Conservation (phyloP, 2,797 vertebrate genomes). For the Lagorchestes hirsutus region DNA sequence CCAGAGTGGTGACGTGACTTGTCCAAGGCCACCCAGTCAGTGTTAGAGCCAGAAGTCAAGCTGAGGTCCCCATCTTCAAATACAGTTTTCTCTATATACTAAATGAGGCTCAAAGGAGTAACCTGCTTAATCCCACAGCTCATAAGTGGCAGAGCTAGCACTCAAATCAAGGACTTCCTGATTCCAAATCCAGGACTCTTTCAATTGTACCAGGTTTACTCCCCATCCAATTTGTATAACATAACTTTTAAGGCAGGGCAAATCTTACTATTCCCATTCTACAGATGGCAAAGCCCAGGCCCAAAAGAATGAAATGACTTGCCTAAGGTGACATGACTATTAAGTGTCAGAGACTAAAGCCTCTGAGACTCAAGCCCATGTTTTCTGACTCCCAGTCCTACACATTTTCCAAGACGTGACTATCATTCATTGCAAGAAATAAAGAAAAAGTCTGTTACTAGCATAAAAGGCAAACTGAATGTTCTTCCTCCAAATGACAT, state of each 20-base stretch:
- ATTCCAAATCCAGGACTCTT: neutral
- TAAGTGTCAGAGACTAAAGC: neutral
- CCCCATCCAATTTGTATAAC: neutral
- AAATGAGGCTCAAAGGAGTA: neutral
- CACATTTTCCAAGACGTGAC: too few species aligned
- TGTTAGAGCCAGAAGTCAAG: neutral
- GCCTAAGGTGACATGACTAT: neutral
- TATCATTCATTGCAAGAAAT: neutral
- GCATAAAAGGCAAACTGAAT: neutral
- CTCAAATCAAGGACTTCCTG: neutral
- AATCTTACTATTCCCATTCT: neutral
- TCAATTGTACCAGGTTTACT: neutral
- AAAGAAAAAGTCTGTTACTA: neutral
- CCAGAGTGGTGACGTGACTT: constrained; percentile 27
- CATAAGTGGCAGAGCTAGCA: neutral
- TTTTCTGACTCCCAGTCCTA: neutral
- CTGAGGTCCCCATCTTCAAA: neutral
- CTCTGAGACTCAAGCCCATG: neutral
- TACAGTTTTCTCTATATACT: neutral
- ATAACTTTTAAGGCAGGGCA: neutral
- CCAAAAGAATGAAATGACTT: neutral
- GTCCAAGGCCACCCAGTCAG: neutral
- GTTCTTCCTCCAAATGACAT: neutral
- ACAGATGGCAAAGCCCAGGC: neutral
- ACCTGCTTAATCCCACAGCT: neutral